Conservation (phyloP, 2,888 invertebrate species). For the Ormyrus thymus region DNA sequence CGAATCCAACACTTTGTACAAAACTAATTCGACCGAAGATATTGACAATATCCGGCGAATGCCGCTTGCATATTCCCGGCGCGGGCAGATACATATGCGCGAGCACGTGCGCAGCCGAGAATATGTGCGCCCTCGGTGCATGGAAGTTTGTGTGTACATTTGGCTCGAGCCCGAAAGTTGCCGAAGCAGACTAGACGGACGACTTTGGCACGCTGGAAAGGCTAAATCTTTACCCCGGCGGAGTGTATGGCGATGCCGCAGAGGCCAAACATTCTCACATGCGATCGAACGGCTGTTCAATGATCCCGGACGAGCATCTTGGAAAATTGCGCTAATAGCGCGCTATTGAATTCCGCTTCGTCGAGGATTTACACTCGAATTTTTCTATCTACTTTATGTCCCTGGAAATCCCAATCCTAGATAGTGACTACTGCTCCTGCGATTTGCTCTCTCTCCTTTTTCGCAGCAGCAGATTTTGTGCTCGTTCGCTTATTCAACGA, state of each 20-base stretch:
- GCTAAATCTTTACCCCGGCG: slow-evolving; percentile 21
- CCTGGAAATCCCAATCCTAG: too few species aligned
- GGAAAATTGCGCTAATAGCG: slow-evolving; percentile 42
- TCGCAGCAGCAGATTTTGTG: too few species aligned
- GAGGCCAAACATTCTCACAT: background rate
- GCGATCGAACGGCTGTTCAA: slow-evolving; percentile 24
- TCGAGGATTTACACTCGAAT: too few species aligned
- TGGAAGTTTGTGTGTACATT: slow-evolving; percentile 19
- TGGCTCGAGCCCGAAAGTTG: slow-evolving; percentile 2
- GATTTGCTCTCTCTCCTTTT: too few species aligned
- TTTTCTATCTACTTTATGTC: too few species aligned
- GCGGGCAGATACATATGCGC: too few species aligned
- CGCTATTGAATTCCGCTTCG: slow-evolving; percentile 28
- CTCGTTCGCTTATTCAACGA: too few species aligned
- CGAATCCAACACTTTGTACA: too few species aligned
- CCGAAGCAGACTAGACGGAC: slow-evolving; percentile 23
- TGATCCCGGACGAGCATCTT: slow-evolving; percentile 19
- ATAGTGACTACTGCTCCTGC: too few species aligned
- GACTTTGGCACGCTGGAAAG: slow-evolving; percentile 23
- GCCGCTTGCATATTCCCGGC: too few species aligned
- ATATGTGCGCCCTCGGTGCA: background rate
- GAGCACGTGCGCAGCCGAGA: background rate
- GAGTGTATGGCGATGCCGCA: background rate
- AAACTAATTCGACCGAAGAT: too few species aligned
- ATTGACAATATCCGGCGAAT: too few species aligned